Evolutionary conservation across 2,888 invertebrate species (phyloP), one percentile per base, ranked within the genome.

Genomic region (Yponomeuta evonymella): DNA sequence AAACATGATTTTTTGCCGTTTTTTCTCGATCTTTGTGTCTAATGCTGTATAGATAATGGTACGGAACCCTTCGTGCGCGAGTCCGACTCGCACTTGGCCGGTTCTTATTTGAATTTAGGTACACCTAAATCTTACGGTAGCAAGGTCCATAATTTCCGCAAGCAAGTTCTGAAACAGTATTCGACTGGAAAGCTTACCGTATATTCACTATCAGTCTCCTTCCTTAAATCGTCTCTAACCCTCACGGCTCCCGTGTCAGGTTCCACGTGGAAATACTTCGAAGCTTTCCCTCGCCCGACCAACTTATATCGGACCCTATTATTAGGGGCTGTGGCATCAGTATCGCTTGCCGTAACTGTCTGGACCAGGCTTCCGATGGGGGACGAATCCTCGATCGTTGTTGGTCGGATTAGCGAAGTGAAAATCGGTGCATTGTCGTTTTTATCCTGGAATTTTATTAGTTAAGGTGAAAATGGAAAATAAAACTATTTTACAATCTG

Each of bases 371-470:
- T 95, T 30, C 98, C 97, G 72, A 97, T 96, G 0, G 96, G 93
- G 0, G 96, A 95, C 58, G 97, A 95, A 79, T 97, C 97, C 77
- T 97, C 96, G 12, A 98, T 90, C 0, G 96, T 96, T 1, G 97
- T 94, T 0, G 97, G 97, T 70, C 96, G 95, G 0, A 97, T 95
- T 0, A 96, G 94, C 0, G 96, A 95, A 0, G 96, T 96, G 84
- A 98, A 98, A 70, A 97, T 95, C 8, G 98, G 98, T 0, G 97
- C 95, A 76, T 97, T 96, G 86, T 98, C 97, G 84, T 98, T 98
- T 75, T 96, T 95, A 83, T 98, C 98, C 94, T 97, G 87, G 0
- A 79, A 88, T 12, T 76, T 74, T 74, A 48, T 43, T 15, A 43
- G 9, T 8, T 43, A 43, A 43, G 43, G 43, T 43, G 43, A 43